Percentiles rank a stretch among this genome's conserved stretches.
These are phyloP conservation scores for Drosophila diplacantha DNA, from an alignment of 2,888 invertebrate genomes.

Conservation along the genomic window DNA sequence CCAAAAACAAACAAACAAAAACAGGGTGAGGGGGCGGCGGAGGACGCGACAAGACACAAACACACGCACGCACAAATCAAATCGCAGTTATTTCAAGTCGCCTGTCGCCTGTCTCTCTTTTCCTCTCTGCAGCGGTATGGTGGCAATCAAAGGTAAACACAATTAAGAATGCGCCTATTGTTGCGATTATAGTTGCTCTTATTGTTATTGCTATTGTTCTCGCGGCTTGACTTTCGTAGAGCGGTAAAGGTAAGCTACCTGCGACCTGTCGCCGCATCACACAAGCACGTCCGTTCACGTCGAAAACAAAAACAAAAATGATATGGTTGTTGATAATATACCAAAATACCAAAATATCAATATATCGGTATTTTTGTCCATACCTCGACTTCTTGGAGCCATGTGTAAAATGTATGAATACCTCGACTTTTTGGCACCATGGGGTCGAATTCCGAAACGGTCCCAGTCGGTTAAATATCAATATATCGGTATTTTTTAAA, in stretches of 20 bases:
- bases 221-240: conserved; percentile 19
- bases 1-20: conserved; percentile 36
- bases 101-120: conserved; percentile 1
- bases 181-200: conserved; percentile 39
- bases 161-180: conserved; percentile 48
- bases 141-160: conserved; percentile 45
- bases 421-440: too few relatives aligned
- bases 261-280: conserved; percentile 58
- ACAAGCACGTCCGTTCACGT: conserved; percentile 58
- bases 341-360: too few relatives aligned
- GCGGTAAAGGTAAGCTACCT: conserved; percentile 52
- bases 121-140: conserved; percentile 1
- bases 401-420: too few relatives aligned
- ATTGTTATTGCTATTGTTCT: conserved; percentile 19
- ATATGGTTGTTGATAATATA: too few relatives aligned
- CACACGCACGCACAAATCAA: conserved; percentile 3
- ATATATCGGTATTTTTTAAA: too few relatives aligned
- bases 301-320: conserved; percentile 38
- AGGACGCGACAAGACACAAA: conserved; percentile 12
- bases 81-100: conserved; percentile 23
- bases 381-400: too few relatives aligned
- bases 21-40: background rate
- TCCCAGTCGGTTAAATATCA: too few relatives aligned
- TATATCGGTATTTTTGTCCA: too few relatives aligned
- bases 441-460: too few relatives aligned